Base-by-base conservation (phyloP, 2,113 vertebrate species). In the Mungos mungo region DNA sequence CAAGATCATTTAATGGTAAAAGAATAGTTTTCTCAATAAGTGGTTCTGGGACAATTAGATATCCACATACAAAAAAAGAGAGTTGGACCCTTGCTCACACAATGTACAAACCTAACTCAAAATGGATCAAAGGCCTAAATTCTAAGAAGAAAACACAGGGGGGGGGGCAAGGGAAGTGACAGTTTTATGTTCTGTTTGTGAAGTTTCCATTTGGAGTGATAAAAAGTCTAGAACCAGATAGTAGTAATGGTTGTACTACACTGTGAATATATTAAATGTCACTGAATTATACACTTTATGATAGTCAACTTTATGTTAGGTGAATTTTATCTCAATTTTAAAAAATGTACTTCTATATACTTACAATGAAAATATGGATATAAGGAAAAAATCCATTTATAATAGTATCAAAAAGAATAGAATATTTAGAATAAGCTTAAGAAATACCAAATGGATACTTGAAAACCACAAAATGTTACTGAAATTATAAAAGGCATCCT, bases 91-190 rank as follows among this genome's bases (percentile, higher is more conserved):
- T 57, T 68, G 5, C 15, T 90, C 31, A 94, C 2, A 31, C n/a
- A 65, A 87, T 12, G 57, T 21, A 10, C 35, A 91, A 94, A 96
- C 52, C 82, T 41, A 87, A 92, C 57, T 96, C 38, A 74, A 92
- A 88, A 82, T 47, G 57, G 69, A 69, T 84, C 69, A 74, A 81
- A 84, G 69, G 63, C 19, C 38, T 74, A 88, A 76, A 68, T 68
- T 68, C 86, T 68, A 69, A 63, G 21, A 52, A 77, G 84, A 76
- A 92, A 82, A 88, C 13, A n/a, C 0, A 86, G 50, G 4, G 33
- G 50, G 4, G 33, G 57, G 63, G 84, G 47, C 47, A 47, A n/a
- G 47, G 23, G 47, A 23, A 79, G 23, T 45, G 29, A 52, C 15
- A n/a, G 21, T 21, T 54, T 72, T 68, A 27, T 29, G 60, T 76